These are phyloP conservation scores for Myanophis thanlyinensis DNA, from an alignment of 2,113 vertebrate genomes.

Conservation along the genomic window DNA sequence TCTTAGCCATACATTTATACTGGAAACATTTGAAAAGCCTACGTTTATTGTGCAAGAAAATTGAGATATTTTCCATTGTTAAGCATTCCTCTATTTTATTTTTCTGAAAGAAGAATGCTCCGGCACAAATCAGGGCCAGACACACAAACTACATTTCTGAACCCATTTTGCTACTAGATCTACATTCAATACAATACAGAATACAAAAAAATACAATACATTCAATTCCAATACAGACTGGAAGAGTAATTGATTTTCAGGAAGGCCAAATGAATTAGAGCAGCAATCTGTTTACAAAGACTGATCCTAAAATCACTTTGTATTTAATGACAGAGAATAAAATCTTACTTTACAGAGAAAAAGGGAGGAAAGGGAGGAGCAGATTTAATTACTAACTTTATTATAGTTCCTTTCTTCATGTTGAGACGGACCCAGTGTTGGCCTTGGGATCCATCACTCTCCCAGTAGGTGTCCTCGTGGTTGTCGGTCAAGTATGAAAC, in stretches of 20 bases:
- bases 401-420: slow-evolving; percentile 96
- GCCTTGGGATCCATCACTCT: slow-evolving; percentile 96
- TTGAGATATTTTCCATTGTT: background rate
- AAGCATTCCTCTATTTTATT: background rate
- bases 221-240: background rate
- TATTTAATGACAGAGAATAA: background rate
- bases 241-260: background rate
- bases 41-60: background rate
- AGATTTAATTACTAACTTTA: slow-evolving; percentile 80
- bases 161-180: background rate
- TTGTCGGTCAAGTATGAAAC: slow-evolving; percentile 90
- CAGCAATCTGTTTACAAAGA: background rate
- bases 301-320: background rate
- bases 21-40: background rate
- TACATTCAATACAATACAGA: background rate
- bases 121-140: background rate
- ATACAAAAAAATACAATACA: background rate
- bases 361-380: background rate
- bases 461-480: slow-evolving; percentile 92
- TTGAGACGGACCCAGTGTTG: slow-evolving; percentile 98
- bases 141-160: background rate
- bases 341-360: background rate
- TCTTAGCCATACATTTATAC: background rate
- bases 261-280: background rate
- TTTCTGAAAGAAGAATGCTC: background rate